Evolutionary conservation across 2,797 vertebrate genomes (phyloP).

Genomic region (Acanthiza pusilla): DNA sequence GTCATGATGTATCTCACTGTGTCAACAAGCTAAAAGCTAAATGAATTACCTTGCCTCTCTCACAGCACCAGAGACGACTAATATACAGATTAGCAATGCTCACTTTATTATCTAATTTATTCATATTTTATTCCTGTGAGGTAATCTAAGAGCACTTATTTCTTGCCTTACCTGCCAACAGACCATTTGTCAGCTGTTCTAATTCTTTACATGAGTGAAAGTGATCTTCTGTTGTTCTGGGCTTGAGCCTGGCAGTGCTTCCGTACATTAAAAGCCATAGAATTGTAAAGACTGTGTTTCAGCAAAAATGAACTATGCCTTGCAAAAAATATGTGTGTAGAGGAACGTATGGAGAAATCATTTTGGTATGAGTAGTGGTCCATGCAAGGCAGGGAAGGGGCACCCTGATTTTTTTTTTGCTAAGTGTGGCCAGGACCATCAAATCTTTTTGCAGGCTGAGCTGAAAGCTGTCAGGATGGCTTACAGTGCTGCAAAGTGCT

Average conservation of each 20-base stretch:
- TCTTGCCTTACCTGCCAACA: background rate
- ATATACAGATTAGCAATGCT: background rate
- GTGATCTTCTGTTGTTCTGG: background rate
- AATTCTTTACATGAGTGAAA: background rate
- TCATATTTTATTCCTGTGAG: background rate
- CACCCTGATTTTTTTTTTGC: background rate
- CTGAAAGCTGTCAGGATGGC: background rate
- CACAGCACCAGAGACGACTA: background rate
- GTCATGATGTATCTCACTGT: background rate
- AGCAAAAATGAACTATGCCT: background rate
- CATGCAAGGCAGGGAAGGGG: background rate
- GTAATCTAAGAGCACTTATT: background rate
- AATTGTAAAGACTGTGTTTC: background rate
- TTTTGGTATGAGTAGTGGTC: background rate
- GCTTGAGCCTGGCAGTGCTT: background rate
- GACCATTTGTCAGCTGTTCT: background rate
- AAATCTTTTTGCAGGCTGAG: background rate
- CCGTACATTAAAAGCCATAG: background rate
- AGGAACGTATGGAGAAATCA: background rate
- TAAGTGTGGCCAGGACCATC: background rate
- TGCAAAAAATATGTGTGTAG: background rate
- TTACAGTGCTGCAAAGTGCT: background rate
- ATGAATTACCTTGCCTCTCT: background rate
- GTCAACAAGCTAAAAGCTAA: constrained; percentile 33
- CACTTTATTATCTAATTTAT: background rate